These are phyloP conservation scores for Macrotis lagotis DNA, from an alignment of 2,113 vertebrate genomes.

Conservation along the genomic window DNA sequence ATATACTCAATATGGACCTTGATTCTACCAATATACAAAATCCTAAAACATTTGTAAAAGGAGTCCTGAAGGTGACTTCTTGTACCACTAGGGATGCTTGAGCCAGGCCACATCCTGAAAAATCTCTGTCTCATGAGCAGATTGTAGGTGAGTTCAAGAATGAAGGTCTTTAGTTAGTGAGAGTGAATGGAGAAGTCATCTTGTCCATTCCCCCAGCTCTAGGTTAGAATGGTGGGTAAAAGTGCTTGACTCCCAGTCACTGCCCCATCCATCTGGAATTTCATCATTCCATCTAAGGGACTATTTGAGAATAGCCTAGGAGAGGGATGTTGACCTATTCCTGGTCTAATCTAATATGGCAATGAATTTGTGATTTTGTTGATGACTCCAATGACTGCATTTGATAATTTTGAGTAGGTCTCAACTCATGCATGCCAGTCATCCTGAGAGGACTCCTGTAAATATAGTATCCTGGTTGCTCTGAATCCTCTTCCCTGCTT, in stretches of 20 bases:
- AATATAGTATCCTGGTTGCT: background rate
- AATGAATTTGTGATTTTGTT: background rate
- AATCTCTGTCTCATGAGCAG: background rate
- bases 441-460: background rate
- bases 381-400: background rate
- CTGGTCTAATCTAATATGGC: background rate
- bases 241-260: background rate
- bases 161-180: background rate
- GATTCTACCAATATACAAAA: background rate
- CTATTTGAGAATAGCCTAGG: background rate
- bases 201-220: background rate
- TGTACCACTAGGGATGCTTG: background rate
- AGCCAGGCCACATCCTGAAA: background rate
- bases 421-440: background rate
- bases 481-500: background rate
- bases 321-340: background rate
- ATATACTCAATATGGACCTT: background rate
- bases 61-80: background rate
- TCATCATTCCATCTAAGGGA: background rate
- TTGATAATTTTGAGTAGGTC: background rate
- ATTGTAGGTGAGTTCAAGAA: background rate
- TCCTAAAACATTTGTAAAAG: background rate
- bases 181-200: background rate
- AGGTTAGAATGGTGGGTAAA: background rate
- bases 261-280: background rate